Evolutionary conservation across 2,888 invertebrate genomes (phyloP).

Genomic region (Noctua comes): DNA sequence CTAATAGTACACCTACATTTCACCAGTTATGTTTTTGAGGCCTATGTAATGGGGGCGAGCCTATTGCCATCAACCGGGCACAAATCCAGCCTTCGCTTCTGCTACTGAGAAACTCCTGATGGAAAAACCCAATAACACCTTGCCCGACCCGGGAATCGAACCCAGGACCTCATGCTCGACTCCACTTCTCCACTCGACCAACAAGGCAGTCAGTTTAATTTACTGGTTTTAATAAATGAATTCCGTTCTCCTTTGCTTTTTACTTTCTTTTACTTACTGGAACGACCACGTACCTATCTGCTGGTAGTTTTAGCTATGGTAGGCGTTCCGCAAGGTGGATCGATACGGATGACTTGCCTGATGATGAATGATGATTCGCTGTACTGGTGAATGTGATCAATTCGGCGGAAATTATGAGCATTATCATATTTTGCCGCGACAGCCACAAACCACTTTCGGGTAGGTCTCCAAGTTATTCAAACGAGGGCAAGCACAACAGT

Average conservation of each 20-base stretch:
- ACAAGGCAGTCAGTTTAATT: slow-evolving; percentile 2
- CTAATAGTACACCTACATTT: neutral
- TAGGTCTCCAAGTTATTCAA: too few species aligned
- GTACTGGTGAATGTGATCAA: neutral
- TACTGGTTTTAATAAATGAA: neutral
- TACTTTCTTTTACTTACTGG: neutral
- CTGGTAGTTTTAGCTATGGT: neutral
- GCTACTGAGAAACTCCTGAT: neutral
- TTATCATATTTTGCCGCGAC: neutral
- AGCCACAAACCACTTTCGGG: neutral
- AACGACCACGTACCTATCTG: neutral
- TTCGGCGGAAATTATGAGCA: neutral
- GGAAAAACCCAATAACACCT: neutral
- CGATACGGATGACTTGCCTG: neutral
- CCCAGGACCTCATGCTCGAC: neutral
- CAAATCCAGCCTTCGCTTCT: neutral
- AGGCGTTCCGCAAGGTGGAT: neutral
- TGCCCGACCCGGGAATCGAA: neutral
- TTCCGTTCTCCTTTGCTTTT: neutral
- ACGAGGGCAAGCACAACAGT: neutral
- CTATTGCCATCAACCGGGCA: neutral
- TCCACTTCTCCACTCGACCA: neutral
- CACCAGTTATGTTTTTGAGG: neutral
- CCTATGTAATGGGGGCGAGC: neutral
- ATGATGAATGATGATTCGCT: neutral